Evolutionary conservation across 2,797 vertebrate genomes (phyloP).

Genomic region (Glossophaga mutica): DNA sequence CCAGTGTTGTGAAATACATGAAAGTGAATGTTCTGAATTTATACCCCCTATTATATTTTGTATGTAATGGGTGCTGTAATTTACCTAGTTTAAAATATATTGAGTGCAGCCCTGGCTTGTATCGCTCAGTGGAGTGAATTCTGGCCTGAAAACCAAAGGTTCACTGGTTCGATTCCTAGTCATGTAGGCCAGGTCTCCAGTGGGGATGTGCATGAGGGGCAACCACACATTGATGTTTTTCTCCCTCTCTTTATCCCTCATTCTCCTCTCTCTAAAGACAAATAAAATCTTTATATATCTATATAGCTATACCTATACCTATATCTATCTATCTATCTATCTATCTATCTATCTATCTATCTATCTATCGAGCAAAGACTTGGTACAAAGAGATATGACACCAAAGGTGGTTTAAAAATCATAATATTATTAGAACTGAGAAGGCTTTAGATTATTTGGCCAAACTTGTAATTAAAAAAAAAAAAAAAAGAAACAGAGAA

Average conservation of each 20-base stretch:
- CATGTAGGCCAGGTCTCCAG: no score
- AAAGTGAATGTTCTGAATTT: constrained; percentile 24
- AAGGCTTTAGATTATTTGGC: neutral
- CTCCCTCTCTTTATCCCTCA: no score
- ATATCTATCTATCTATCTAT: no score
- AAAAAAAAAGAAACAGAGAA: neutral
- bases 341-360: no score
- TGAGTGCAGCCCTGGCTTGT: neutral
- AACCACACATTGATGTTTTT: no score
- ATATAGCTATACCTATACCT: no score
- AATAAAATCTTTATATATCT: no score
- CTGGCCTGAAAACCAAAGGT: no score
- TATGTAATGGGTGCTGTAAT: neutral
- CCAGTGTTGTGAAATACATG: neutral
- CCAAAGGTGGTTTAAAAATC: neutral
- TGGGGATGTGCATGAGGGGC: no score
- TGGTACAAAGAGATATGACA: neutral
- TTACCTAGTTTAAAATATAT: neutral
- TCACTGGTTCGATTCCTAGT: no score
- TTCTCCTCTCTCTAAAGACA: no score
- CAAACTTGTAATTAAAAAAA: neutral
- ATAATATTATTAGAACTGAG: neutral
- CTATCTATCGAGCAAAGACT: neutral
- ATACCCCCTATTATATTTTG: neutral
- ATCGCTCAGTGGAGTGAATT: no score